Evolutionary conservation across 2,113 vertebrate species (phyloP).

Genomic region (Lagopus muta): DNA sequence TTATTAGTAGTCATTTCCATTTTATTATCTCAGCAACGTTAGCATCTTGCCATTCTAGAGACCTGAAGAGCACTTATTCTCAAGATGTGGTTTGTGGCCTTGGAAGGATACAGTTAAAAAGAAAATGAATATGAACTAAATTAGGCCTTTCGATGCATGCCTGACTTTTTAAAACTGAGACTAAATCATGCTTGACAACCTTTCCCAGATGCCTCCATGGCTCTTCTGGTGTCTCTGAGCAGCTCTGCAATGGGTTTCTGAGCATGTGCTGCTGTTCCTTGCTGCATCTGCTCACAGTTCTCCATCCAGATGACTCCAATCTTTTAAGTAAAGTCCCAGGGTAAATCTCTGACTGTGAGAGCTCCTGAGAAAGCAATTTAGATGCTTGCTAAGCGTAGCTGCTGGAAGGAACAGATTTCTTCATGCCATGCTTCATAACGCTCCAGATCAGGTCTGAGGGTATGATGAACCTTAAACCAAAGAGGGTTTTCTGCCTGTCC

Average conservation of each 20-base stretch:
- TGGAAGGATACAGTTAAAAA: conserved; percentile 45
- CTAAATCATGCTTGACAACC: background rate
- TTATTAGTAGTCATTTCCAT: conserved; percentile 50
- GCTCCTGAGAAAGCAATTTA: background rate
- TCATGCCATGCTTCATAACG: fast-evolving
- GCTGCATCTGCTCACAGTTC: background rate
- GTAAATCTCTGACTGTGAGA: background rate
- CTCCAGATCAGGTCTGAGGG: background rate
- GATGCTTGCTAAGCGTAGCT: background rate
- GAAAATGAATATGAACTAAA: conserved; percentile 52
- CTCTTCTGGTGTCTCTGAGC: background rate
- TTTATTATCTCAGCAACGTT: background rate
- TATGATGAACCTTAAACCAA: background rate
- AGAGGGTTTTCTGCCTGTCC: background rate
- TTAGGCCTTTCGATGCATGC: background rate
- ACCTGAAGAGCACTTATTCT: conserved; percentile 27
- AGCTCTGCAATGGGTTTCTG: background rate
- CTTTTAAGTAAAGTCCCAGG: background rate
- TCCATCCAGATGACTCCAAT: background rate
- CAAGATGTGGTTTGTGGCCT: conserved; percentile 24
- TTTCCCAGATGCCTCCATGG: background rate
- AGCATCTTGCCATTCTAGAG: background rate
- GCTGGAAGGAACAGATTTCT: background rate
- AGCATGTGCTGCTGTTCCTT: background rate
- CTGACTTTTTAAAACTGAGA: background rate